Conservation (phyloP, 2,797 vertebrate genomes). For the Syndactyla subalaris region DNA sequence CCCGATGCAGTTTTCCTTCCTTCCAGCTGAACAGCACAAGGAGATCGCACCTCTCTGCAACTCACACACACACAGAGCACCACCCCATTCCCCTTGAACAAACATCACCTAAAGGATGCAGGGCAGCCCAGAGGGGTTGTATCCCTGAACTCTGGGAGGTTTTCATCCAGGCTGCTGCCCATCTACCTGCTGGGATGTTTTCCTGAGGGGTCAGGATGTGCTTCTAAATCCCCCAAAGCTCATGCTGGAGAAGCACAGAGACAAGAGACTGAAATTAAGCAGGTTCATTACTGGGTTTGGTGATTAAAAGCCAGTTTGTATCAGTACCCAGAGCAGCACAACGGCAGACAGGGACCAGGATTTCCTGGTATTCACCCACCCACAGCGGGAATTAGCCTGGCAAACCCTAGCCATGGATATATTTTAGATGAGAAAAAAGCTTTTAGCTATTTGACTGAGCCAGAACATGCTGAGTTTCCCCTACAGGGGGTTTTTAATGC, state of each 20-base stretch:
- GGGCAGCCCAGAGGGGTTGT: background rate
- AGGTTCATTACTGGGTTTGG: background rate
- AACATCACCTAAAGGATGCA: rapidly evolving
- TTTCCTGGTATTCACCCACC: background rate
- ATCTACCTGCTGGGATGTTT: background rate
- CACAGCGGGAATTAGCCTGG: background rate
- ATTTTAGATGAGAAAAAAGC: background rate
- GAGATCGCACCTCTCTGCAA: background rate
- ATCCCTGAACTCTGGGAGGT: background rate
- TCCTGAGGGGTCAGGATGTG: background rate
- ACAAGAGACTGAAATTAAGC: background rate
- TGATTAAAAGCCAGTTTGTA: background rate
- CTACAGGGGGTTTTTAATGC: background rate
- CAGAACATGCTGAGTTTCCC: rapidly evolving
- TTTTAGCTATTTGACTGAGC: background rate
- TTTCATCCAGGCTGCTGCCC: background rate
- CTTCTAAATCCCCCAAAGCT: background rate
- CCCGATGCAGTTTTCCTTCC: background rate
- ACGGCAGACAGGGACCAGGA: rapidly evolving
- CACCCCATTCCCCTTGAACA: background rate
- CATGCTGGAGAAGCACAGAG: background rate
- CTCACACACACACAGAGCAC: rapidly evolving
- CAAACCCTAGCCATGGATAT: background rate
- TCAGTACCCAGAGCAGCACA: background rate
- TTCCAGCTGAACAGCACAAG: background rate